Base-by-base conservation (phyloP, 2,113 vertebrate species). In the Mobula birostris region DNA sequence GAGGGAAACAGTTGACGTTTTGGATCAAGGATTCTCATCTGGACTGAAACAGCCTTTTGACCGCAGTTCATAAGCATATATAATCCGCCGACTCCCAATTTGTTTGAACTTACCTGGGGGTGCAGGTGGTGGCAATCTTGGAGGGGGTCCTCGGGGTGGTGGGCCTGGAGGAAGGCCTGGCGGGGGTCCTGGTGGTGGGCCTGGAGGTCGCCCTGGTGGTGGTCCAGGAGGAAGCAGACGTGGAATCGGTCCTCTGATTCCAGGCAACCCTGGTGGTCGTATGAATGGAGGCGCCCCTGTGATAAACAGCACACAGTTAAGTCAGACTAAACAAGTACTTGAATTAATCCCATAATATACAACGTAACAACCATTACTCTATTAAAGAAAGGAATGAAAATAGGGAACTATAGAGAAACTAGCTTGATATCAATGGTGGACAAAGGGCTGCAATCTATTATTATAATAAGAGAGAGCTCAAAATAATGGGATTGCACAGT, bases 221-320 rank as follows among this genome's bases (percentile, higher is more conserved):
- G 91, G 99, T 5, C 99, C 99, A 0, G 99, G 99, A 48, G 99
- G 98, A 63, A 99, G 96, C 94, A 99, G 97, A 21, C 99, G 97
- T 48, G 98, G 98, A 95, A 99, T 97, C 74, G 98, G 98, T 76
- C 98, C 98, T 94, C 98, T 97, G 56, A 99, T 95, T 2, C 98
- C 98, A 80, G 98, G 98, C 95, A 99, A 97, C 12, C 97, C 98
- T 2, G 98, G 98, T 72, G 99, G 99, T 95, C 99, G 98, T 95
- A 99, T 95, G 97, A 99, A 99, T 0, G 99, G 99, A 95, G 99
- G 99, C 78, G 98, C 98, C 94, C 98, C 99, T 99, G 24, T 94
- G 95, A 96, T 68, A 1, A 92, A 94, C 32, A 32, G 40, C 24
- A 48, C 5, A 48, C 87, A 56, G 27, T 58, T n/a, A 56, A 78